Evolutionary conservation across 2,888 invertebrate species (phyloP).

Genomic region (Synanthedon tipuliformis): DNA sequence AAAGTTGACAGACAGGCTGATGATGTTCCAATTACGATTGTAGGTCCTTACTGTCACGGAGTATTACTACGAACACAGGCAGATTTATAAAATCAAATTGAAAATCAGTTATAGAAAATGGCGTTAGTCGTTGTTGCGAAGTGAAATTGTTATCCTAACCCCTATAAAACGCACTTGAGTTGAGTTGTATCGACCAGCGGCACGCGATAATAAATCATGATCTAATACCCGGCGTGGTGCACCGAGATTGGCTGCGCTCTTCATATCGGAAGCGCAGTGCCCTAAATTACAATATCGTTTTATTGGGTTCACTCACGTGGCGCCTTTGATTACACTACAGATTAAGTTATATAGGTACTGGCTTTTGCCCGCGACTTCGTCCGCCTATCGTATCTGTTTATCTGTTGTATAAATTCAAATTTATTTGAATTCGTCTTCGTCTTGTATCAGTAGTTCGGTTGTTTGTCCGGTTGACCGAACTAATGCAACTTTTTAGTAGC

Average conservation of each 20-base stretch:
- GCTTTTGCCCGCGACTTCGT: background rate
- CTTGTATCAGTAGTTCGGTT: too few relatives aligned
- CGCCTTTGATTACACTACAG: background rate
- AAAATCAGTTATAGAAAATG: too few relatives aligned
- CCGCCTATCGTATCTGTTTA: background rate
- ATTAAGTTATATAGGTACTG: background rate
- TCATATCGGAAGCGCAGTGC: slow-evolving; percentile 2
- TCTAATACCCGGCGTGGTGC: slow-evolving; percentile 23
- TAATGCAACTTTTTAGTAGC: too few relatives aligned
- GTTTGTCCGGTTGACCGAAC: too few relatives aligned
- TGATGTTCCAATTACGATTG: too few relatives aligned
- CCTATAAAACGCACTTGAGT: slow-evolving; percentile 27
- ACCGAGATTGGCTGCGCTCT: slow-evolving; percentile 15
- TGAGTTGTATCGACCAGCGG: slow-evolving; percentile 22
- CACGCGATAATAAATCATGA: slow-evolving; percentile 30
- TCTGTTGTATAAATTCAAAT: too few relatives aligned
- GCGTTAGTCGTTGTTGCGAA: too few relatives aligned
- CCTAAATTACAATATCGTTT: background rate
- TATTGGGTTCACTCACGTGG: background rate
- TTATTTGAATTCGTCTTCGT: too few relatives aligned
- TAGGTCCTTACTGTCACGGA: too few relatives aligned
- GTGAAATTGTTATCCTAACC: slow-evolving; percentile 10
- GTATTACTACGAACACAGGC: too few relatives aligned
- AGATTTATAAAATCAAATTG: too few relatives aligned
- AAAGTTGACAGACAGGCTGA: too few relatives aligned